Evolutionary conservation across 2,113 vertebrate species (phyloP).

Genomic region (Desmodus rotundus): DNA sequence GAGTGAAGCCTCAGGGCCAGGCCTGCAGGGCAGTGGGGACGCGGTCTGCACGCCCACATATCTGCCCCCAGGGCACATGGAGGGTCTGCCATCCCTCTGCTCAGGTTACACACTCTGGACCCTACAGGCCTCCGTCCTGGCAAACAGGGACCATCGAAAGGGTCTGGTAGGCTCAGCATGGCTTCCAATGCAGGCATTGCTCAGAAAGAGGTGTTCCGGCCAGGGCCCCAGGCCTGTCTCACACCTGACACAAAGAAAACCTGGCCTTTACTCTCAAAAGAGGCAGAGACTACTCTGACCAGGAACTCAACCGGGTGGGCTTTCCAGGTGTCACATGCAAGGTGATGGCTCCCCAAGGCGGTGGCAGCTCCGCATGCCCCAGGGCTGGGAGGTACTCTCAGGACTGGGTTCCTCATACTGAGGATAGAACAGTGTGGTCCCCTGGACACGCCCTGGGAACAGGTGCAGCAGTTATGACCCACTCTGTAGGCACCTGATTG

Average conservation of each 20-base stretch:
- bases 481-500: not conserved
- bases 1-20: not conserved
- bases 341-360: not conserved
- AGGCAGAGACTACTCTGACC: not conserved
- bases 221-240: not conserved
- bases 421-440: not conserved
- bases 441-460: not conserved
- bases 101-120: not conserved
- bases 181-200: not conserved
- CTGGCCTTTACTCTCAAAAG: not conserved
- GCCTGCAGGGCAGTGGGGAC: not conserved
- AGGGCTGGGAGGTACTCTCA: not conserved
- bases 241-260: not conserved
- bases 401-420: rapidly evolving
- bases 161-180: not conserved
- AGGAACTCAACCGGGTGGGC: not conserved
- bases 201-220: not conserved
- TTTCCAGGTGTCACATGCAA: not conserved
- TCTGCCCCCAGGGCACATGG: rapidly evolving
- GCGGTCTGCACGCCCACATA: not conserved
- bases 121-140: not conserved
- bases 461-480: not conserved
- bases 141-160: not conserved
- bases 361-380: not conserved
- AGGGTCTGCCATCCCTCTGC: not conserved